These are phyloP conservation scores for Epinotia bilunana DNA, from an alignment of 2,888 invertebrate species.

Conservation along the genomic window DNA sequence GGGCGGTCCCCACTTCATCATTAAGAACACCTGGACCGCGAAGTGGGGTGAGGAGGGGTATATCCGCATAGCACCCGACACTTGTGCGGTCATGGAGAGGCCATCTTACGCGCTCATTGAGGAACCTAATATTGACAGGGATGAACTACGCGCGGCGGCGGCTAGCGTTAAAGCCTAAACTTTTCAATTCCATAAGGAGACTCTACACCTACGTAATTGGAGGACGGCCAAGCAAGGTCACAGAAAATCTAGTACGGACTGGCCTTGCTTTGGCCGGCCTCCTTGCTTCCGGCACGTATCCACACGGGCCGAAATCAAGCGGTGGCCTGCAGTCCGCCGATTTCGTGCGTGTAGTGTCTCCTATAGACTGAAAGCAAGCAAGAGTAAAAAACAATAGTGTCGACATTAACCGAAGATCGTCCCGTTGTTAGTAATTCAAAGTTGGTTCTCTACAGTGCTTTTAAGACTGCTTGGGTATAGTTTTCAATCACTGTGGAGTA, in stretches of 20 bases:
- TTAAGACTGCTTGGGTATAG: too few relatives aligned
- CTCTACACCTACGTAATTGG: too few relatives aligned
- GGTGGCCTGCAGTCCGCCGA: too few relatives aligned
- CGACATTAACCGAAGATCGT: background rate
- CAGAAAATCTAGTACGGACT: too few relatives aligned
- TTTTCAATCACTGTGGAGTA: too few relatives aligned
- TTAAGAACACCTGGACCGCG: slow-evolving; percentile 24
- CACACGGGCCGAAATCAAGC: too few relatives aligned
- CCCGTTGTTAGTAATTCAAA: too few relatives aligned
- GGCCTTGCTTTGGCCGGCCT: too few relatives aligned
- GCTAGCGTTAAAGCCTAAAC: background rate
- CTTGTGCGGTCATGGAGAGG: slow-evolving; percentile 16
- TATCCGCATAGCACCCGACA: slow-evolving; percentile 23
- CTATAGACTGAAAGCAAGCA: background rate
- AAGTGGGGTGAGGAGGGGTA: slow-evolving; percentile 25
- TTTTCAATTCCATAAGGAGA: background rate
- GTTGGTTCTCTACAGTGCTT: background rate
- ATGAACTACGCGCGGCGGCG: slow-evolving; percentile 20
- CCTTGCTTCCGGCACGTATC: too few relatives aligned
- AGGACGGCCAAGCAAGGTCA: too few relatives aligned
- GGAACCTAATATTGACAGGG: slow-evolving; percentile 14
- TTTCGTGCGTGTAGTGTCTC: too few relatives aligned
- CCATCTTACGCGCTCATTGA: slow-evolving; percentile 15
- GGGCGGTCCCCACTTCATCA: slow-evolving; percentile 22
- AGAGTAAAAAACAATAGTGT: background rate